Conservation (phyloP, 2,888 invertebrate species). For the Aromia moschata region DNA sequence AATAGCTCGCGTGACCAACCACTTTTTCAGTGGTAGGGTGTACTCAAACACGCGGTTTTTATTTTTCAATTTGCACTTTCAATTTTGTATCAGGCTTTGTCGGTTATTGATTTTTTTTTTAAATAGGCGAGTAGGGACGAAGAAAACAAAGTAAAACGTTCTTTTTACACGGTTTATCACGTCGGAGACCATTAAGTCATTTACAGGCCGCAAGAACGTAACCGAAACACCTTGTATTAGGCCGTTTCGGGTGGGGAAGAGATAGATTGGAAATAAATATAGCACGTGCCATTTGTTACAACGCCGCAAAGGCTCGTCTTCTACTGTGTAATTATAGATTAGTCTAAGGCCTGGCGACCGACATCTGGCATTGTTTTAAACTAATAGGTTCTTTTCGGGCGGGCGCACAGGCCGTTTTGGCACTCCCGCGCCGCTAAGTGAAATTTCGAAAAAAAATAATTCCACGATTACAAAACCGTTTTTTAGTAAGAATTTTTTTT, state of each 20-base stretch:
- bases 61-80: too few species aligned
- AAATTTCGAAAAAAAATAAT: too few species aligned
- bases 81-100: too few species aligned
- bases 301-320: slow-evolving; percentile 32
- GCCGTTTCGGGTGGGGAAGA: slow-evolving; percentile 31
- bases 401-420: slow-evolving; percentile 15
- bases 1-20: too few species aligned
- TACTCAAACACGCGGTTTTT: too few species aligned
- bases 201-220: slow-evolving; percentile 31
- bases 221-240: slow-evolving; percentile 37
- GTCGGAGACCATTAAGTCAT: slow-evolving; percentile 30
- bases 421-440: too few species aligned
- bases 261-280: slow-evolving; percentile 37
- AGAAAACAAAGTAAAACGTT: slow-evolving; percentile 6
- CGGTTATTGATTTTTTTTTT: too few species aligned
- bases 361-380: slow-evolving; percentile 54
- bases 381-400: slow-evolving; percentile 39
- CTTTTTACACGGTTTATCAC: slow-evolving; percentile 9
- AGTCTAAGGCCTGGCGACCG: slow-evolving; percentile 45
- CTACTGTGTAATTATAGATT: slow-evolving; percentile 53
- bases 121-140: too few species aligned
- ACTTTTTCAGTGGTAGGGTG: too few species aligned
- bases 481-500: neutral
- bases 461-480: too few species aligned
- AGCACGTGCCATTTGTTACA: slow-evolving; percentile 50